Conservation (phyloP, 2,888 invertebrate genomes). For the Tenthredo livida region DNA sequence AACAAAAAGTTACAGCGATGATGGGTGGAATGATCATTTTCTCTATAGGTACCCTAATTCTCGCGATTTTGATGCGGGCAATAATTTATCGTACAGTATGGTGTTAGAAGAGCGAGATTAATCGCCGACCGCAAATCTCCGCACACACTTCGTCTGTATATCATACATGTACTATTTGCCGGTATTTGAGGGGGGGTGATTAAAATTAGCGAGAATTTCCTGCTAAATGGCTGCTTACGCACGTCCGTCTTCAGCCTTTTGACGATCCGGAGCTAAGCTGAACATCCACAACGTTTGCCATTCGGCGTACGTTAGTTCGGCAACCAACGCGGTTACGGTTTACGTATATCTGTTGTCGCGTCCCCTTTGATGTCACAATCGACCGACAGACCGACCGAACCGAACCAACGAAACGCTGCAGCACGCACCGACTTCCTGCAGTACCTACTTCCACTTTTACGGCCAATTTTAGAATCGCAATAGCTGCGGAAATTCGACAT, state of each 20-base stretch:
- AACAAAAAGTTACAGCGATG: constrained; percentile 45
- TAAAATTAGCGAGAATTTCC: constrained; percentile 76
- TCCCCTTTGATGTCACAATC: constrained; percentile 74
- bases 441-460: constrained; percentile 35
- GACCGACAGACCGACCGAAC: constrained; percentile 49
- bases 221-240: constrained; percentile 76
- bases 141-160: background rate
- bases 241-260: constrained; percentile 76
- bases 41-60: background rate
- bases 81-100: background rate
- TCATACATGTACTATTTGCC: background rate
- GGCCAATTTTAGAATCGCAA: constrained; percentile 47
- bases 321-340: constrained; percentile 63
- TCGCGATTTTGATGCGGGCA: background rate
- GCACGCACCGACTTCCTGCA: background rate
- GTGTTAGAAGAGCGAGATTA: background rate
- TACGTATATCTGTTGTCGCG: constrained; percentile 77
- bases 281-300: constrained; percentile 40
- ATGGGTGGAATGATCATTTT: background rate
- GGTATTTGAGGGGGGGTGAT: constrained; percentile 65
- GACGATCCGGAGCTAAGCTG: constrained; percentile 64
- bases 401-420: constrained; percentile 6
- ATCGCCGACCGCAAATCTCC: background rate
- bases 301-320: constrained; percentile 60
- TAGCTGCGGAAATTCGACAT: background rate